Base-by-base conservation (phyloP, 2,888 invertebrate genomes). In the Meloe dianella region DNA sequence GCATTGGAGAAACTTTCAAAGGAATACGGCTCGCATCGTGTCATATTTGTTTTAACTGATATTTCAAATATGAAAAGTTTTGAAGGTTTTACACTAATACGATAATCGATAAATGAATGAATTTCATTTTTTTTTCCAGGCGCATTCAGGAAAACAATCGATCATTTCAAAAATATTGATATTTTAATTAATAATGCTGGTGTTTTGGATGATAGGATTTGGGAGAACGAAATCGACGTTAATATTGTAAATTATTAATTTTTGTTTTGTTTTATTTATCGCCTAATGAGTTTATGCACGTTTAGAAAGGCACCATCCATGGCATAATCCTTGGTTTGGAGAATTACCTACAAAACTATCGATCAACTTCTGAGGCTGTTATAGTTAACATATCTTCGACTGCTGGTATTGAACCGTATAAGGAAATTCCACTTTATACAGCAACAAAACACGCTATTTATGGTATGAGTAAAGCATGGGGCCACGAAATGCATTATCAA, bases 221-320 rank as follows among this genome's bases (percentile, higher is more conserved):
- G 92, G 92, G 91, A 92, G 78, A 84, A 90, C 10, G 74, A 91
- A 81, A 89, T 92, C 30, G 89, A 76, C 29, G 80, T 80, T 4
- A 84, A 84, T 69, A 75, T 83, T 67, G 79, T 80, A 71, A 27
- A n/a, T n/a, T n/a, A n/a, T n/a, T n/a, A n/a, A 38, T 47, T 9
- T 1, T 47, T 5, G 0, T 6, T 17, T 38, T 6, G 3, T 32
- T 32, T 38, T 2, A 38, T 14, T 38, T n/a, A 17, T n/a, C 17
- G 6, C 5, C 2, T 5, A 2, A 41, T 17, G 6, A 41, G 4
- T 27, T 35, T 4, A 3, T n/a, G 7, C 2, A 20, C 20, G 60
- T 65, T 22, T 47, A 69, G 69, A 69, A 66, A 56, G 69, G 69
- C n/a, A 61, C 64, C 10, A 47, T 69, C 6, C 57, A 69, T 56